Conservation (phyloP, 1,140 invertebrate species). For the Scaptomyza hsui region DNA sequence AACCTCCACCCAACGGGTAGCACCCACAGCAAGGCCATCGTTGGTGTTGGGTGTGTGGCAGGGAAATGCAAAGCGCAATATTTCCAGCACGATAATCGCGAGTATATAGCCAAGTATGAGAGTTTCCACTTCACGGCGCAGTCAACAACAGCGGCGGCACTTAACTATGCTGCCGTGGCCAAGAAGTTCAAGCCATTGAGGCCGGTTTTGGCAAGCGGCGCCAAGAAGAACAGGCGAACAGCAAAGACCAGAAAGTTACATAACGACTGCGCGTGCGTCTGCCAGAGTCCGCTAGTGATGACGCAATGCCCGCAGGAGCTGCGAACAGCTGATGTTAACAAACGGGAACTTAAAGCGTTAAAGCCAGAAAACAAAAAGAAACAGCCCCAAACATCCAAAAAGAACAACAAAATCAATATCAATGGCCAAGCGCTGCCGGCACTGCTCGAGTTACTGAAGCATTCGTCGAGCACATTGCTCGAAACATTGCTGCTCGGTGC, state of each 20-base stretch:
- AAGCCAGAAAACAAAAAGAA: no score
- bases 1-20: not conserved
- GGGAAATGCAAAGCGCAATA: conserved; percentile 71
- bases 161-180: conserved; percentile 78
- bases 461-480: conserved; percentile 64
- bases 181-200: conserved; percentile 78
- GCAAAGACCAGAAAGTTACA: conserved; percentile 39
- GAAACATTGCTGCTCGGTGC: conserved; percentile 63
- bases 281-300: conserved; percentile 31
- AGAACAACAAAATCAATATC: conserved; percentile 36
- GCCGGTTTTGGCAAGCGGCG: conserved; percentile 73
- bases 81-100: conserved; percentile 79
- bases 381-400: conserved; percentile 1
- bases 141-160: conserved; percentile 54
- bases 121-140: conserved; percentile 65
- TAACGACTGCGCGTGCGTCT: conserved; percentile 67
- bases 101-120: conserved; percentile 70
- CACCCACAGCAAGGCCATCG: conserved; percentile 2
- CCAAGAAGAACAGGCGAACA: conserved; percentile 75
- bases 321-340: conserved; percentile 52
- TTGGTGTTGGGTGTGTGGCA: conserved; percentile 29
- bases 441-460: conserved; percentile 69
- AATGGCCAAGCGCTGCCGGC: conserved; percentile 48
- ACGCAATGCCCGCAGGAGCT: conserved; percentile 49
- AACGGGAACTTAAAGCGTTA: conserved; percentile 20